Base-by-base conservation (phyloP, 92 coral and sea anemone genomes). In the Pocillopora meandrina region DNA sequence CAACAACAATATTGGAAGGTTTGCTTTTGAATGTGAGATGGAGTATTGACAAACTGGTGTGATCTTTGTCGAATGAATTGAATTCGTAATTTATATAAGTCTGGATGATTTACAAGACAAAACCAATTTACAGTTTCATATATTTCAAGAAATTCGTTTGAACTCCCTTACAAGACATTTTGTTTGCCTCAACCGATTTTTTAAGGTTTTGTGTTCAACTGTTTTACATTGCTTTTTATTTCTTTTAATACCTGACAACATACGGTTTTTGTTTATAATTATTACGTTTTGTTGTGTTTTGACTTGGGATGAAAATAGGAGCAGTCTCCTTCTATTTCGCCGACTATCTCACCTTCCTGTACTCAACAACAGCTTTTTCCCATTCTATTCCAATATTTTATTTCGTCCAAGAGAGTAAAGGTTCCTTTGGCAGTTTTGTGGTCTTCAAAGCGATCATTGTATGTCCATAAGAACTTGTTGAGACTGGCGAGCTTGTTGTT, bases 181-280 rank as follows among this genome's bases (percentile, higher is more conserved):
- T 33, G 31, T 19, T 66, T 13, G 74, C 17, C 71, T 66, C 2
- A 66, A 11, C 10, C 26, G 68, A 17, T 14, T 18, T 31, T 70
- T 75, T 26, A 18, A 13, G 3, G 58, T 26, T 20, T 67, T 67
- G 31, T 9, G 1, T 15, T 20, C 18, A 31, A 18, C 65, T 57
- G 16, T 60, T 75, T 19, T 76, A 21, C 8, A 31, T 60, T 60
- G 79, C 9, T 23, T 57, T 52, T 19, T 47, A 59, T 26, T 26
- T 49, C 55, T 23, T 67, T 76, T 56, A 16, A 13, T 17, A 9
- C 0, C 20, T 5, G 33, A 61, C 14, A 34, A 77, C 20, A 16
- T 61, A 76, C 35, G 34, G 31, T 61, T 61, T 77, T 62, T 77
- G 71, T 62, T 52, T 14, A 62, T 60, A 64, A 36, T 62, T 77